phyloP scores from a whole-genome alignment of 1,140 invertebrate genomes.

The Pygmarrhopalites habei region DNA sequence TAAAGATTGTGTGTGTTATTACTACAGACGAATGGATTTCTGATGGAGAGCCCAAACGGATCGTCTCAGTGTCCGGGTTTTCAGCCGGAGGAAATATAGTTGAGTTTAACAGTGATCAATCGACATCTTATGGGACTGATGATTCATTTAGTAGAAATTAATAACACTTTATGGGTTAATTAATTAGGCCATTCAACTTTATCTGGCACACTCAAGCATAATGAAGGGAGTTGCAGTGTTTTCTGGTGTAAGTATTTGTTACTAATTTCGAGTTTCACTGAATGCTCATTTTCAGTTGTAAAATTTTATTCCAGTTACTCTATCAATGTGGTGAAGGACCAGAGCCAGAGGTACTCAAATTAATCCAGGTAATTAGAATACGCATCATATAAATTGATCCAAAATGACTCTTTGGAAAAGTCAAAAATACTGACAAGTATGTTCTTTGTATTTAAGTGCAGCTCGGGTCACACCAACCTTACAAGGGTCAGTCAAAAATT shows the following conservation, averaged over 20 bases:
- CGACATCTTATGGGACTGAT: no score
- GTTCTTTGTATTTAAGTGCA: slow-evolving; percentile 1
- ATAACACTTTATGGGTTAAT: no score
- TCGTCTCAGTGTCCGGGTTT: background rate
- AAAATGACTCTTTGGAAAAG: no score
- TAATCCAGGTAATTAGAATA: no score
- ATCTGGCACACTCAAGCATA: background rate
- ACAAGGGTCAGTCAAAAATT: background rate
- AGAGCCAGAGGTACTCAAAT: background rate
- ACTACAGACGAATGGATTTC: no score
- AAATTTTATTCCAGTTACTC: background rate
- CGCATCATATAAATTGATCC: no score
- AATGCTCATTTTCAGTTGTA: background rate
- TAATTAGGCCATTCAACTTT: background rate
- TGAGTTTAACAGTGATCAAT: no score
- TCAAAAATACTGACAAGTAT: no score
- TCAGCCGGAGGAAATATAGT: background rate
- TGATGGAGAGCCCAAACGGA: no score
- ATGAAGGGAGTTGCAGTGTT: background rate
- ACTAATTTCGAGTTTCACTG: background rate
- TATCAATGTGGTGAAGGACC: slow-evolving; percentile 1
- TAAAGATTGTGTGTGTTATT: no score
- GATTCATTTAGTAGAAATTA: no score
- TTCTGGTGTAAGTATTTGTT: background rate
- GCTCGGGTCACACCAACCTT: background rate